Evolutionary conservation across 2,797 vertebrate genomes (phyloP), one percentile per base, ranked within the genome.

Genomic region (Syndactyla subalaris): DNA sequence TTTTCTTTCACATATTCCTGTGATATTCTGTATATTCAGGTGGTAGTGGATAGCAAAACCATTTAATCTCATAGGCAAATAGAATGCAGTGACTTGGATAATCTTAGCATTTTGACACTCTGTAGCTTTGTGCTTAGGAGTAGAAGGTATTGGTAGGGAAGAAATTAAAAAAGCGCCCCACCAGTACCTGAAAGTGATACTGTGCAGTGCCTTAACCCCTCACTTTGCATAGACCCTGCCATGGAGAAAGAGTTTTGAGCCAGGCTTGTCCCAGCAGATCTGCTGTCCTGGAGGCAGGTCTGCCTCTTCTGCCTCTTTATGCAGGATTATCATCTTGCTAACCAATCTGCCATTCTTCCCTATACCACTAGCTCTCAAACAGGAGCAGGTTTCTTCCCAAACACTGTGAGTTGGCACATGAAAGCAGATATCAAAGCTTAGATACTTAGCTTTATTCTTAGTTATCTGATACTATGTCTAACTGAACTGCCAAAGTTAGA

Each of bases 61-160:
- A 15, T 43, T 59, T 27, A 41, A 21, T 49, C 2, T 71, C 24
- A 59, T 8, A 73, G n/a, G 14, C 10, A 78, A 76, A 82, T 39
- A 73, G 27, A 72, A 36, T 14, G 8, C 34, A 65, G 4, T n/a
- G 11, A 14, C 8, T 27, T 68, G 18, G 36, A 45, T 57, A 67
- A 92, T 36, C 36, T 45, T 32, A 63, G n/a, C 34, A 36, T 62
- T 91, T 81, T 83, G 23, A 27, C 8, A 22, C 1, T 3, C 7
- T 32, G 49, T 2, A 3, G 10, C 20, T 81, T 92, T 5, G 6
- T 18, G 15, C 1, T 52, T 61, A 63, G 22, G 9, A 32, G 3
- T 30, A 4, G 15, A 85, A 5, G 7, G 41, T 4, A 12, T 6
- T 7, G 49, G 6, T 0, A 36, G 8, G 6, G 6, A 30, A 61